Percentiles rank a stretch among this genome's conserved stretches.
phyloP scores from a whole-genome alignment of 2,888 invertebrate species.

The Drosophila kokeensis region DNA sequence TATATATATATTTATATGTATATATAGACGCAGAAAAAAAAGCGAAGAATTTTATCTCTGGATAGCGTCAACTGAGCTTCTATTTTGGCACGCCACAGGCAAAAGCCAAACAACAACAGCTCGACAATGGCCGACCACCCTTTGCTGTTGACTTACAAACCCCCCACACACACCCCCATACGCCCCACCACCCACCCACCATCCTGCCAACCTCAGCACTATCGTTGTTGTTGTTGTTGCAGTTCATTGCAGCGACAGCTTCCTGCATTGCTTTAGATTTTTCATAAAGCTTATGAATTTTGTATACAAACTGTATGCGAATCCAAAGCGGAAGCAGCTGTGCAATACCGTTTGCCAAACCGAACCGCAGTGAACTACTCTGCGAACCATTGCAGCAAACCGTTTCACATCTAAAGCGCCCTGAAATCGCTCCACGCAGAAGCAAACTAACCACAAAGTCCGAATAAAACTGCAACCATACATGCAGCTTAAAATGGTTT shows the following conservation, averaged over 20 bases:
- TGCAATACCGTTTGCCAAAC: constrained; percentile 9
- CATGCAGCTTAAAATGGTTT: constrained; percentile 54
- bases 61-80: constrained; percentile 15
- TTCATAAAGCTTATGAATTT: constrained; percentile 72
- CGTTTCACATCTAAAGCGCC: constrained; percentile 24
- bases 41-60: constrained; percentile 24
- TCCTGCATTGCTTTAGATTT: constrained; percentile 64
- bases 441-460: constrained; percentile 68
- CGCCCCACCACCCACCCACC: too few species aligned
- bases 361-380: constrained; percentile 18
- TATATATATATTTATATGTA: background rate
- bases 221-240: background rate
- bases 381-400: constrained; percentile 27
- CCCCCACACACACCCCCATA: background rate
- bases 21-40: background rate
- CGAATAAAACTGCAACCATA: constrained; percentile 59
- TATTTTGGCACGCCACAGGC: constrained; percentile 44
- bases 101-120: constrained; percentile 45
- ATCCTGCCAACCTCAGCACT: background rate
- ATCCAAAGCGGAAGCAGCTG: constrained; percentile 37
- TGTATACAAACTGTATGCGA: constrained; percentile 40
- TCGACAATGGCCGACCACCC: constrained; percentile 46
- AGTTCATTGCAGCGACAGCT: constrained; percentile 17
- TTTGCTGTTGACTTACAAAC: constrained; percentile 10
- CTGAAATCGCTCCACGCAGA: constrained; percentile 49